Percentiles rank a stretch among this genome's conserved stretches.
These are phyloP conservation scores for Drosophila auraria DNA, from an alignment of 1,140 invertebrate species.

Conservation along the genomic window DNA sequence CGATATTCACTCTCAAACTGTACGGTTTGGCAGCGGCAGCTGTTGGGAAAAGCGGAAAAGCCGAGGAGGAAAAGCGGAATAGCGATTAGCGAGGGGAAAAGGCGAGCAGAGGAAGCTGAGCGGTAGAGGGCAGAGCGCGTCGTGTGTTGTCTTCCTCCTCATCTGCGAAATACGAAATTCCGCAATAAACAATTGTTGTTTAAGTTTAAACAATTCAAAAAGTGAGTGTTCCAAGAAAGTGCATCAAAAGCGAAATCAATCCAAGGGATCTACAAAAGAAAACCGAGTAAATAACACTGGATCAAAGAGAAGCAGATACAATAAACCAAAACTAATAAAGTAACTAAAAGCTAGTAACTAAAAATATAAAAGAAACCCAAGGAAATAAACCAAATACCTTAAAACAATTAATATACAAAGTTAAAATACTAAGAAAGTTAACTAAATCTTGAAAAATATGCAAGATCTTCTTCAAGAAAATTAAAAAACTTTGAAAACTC, in stretches of 20 bases:
- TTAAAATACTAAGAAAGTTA: not conserved
- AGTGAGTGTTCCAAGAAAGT: conserved; percentile 55
- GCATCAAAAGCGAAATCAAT: conserved; percentile 12
- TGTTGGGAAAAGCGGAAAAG: conserved; percentile 51
- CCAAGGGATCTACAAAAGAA: conserved; percentile 5
- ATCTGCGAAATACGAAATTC: conserved; percentile 27
- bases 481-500: not conserved
- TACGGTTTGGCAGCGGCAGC: conserved; percentile 75
- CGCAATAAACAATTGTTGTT: conserved; percentile 51
- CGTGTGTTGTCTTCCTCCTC: conserved; percentile 57
- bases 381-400: not conserved
- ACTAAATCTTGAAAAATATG: not conserved
- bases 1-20: conserved; percentile 79
- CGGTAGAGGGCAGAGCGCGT: conserved; percentile 45
- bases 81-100: conserved; percentile 24
- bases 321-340: not conserved
- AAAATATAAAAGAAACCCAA: not conserved
- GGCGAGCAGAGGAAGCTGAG: conserved; percentile 42
- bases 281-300: conserved; percentile 6
- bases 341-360: not conserved
- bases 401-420: not conserved
- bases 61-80: conserved; percentile 29
- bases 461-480: not conserved
- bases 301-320: conserved; percentile 6
- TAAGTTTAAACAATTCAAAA: conserved; percentile 59